Evolutionary conservation across 1,140 invertebrate species (phyloP).

Genomic region (Tetramorium simillimum): DNA sequence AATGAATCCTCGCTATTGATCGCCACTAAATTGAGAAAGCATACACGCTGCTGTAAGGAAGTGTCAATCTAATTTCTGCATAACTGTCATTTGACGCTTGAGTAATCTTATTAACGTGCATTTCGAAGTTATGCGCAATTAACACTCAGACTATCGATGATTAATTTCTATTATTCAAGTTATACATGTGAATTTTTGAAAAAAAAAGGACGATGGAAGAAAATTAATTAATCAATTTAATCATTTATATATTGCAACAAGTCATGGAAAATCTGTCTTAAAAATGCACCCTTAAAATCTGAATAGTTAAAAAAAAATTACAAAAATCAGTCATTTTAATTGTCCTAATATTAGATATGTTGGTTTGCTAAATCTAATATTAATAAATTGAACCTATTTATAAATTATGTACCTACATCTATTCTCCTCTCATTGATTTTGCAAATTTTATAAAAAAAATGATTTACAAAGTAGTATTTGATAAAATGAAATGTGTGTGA

Average conservation of each 20-base stretch:
- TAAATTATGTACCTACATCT: neutral
- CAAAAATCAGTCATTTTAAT: neutral
- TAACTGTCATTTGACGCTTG: constrained; percentile 6
- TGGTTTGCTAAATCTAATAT: neutral
- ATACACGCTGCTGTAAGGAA: neutral
- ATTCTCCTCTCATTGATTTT: neutral
- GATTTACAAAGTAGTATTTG: neutral
- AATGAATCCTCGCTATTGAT: constrained; percentile 47
- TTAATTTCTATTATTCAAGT: neutral
- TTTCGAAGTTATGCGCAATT: neutral
- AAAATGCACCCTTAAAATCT: neutral
- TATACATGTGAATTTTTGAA: neutral
- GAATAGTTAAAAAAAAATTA: neutral
- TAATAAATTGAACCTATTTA: neutral
- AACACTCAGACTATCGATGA: neutral
- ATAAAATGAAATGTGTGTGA: neutral
- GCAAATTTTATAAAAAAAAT: neutral
- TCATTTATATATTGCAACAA: neutral
- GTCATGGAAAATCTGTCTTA: neutral
- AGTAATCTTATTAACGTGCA: neutral
- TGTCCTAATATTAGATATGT: neutral
- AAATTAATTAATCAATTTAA: neutral
- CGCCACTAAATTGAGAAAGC: constrained; percentile 45
- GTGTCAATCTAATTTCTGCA: constrained; percentile 6
- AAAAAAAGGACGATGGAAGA: neutral